These are phyloP conservation scores for Drosophila merina DNA, from an alignment of 2,888 invertebrate genomes.

Conservation along the genomic window DNA sequence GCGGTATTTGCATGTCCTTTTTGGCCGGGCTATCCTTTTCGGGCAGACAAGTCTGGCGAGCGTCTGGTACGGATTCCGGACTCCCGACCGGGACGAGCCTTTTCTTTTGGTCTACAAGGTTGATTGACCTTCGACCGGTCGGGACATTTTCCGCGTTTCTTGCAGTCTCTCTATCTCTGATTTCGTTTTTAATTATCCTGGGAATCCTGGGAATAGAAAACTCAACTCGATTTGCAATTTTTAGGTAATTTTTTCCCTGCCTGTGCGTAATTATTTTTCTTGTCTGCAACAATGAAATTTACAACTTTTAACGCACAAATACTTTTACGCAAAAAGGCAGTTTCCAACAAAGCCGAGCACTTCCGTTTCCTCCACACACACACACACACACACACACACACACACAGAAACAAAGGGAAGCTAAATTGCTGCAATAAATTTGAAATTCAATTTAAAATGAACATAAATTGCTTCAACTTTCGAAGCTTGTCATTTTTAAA, in stretches of 20 bases:
- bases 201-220: slow-evolving; percentile 40
- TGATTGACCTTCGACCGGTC: slow-evolving; percentile 64
- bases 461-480: slow-evolving; percentile 84
- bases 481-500: slow-evolving; percentile 84
- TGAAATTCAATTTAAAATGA: slow-evolving; percentile 84
- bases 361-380: slow-evolving; percentile 67
- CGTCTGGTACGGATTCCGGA: slow-evolving; percentile 45
- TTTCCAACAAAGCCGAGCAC: slow-evolving; percentile 63
- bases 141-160: slow-evolving; percentile 4
- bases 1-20: slow-evolving; percentile 72
- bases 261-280: slow-evolving; percentile 71
- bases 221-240: slow-evolving; percentile 35
- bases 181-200: slow-evolving; percentile 43
- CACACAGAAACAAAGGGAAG: slow-evolving; percentile 41
- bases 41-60: slow-evolving; percentile 64
- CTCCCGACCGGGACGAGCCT: slow-evolving; percentile 1
- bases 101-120: slow-evolving; percentile 34
- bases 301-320: slow-evolving; percentile 63
- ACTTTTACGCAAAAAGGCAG: slow-evolving; percentile 13
- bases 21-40: slow-evolving; percentile 16
- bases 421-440: slow-evolving; percentile 83
- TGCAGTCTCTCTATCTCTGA: not conserved
- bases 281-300: slow-evolving; percentile 68
- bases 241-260: slow-evolving; percentile 45
- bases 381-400: slow-evolving; percentile 23